Evolutionary conservation across 2,888 invertebrate species (phyloP), one percentile per base, ranked within the genome.

Genomic region (Elegia similella): DNA sequence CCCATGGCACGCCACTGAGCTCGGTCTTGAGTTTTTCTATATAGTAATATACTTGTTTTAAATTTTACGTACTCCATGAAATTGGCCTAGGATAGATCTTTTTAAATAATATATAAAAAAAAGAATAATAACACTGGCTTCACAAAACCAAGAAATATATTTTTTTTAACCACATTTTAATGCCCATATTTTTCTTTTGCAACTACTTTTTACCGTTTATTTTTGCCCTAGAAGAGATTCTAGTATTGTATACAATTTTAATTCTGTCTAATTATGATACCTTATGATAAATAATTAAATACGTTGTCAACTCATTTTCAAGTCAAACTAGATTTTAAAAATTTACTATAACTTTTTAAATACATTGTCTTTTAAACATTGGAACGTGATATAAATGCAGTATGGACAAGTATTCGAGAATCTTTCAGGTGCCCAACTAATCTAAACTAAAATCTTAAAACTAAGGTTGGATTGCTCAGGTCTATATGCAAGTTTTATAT

Each of bases 371-470:
- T 55, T 55, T 44, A 44, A 44, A 55, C 16, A 32, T 46, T 55
- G 54, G 54, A 47, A 57, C 57, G 58, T 56, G 56, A 61, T 62
- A 59, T 60, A 59, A 57, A 58, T 60, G 60, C 60, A 56, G 59
- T 62, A 42, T 43, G 42, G 42, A 55, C 16, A 44, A 57, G 53
- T 47, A 54, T 42, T 42, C 42, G 52, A 43, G 15, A 67, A 65
- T 70, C 72, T 74, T 73, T 78, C 69, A 72, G 80, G 80, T 80
- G 82, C 82, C 82, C 72, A 66, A 64, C 62, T 78, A 72, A 69
- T 63, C 62, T 78, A 72, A 69, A 66, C 29, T 43, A 42, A 53
- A 30, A 43, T 34, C 44, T 32, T 44, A 46, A 34, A 50, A 44
- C 32, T 55, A 55, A 30, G 34, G 12, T 12, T 7, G 44, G 16